Percentiles rank a stretch among this genome's conserved stretches.
These are phyloP conservation scores for Apomyelois bistriatella DNA, from an alignment of 2,888 invertebrate species.

Conservation along the genomic window DNA sequence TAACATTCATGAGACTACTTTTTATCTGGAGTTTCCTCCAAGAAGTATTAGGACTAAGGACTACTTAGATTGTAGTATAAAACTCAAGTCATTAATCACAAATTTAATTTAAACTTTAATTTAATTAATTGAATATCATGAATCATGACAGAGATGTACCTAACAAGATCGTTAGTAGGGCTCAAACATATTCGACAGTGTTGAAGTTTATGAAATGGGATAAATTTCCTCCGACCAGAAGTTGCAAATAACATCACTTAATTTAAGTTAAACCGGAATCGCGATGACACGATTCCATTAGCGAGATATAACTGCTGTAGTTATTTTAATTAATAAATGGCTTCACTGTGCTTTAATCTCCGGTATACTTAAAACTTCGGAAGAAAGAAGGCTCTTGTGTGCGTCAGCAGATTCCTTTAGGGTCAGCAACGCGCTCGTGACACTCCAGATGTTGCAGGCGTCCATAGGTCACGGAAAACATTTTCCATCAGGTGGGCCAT, in stretches of 20 bases:
- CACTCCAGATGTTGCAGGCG: too few relatives aligned
- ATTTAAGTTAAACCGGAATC: slow-evolving; percentile 72
- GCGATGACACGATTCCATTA: slow-evolving; percentile 64
- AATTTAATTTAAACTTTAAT: not conserved
- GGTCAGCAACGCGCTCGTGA: too few relatives aligned
- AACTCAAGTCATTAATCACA: not conserved
- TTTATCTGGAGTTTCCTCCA: too few relatives aligned
- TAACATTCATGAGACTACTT: too few relatives aligned
- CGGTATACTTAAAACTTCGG: too few relatives aligned
- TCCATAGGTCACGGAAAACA: too few relatives aligned
- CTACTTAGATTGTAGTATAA: too few relatives aligned
- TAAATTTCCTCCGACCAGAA: slow-evolving; percentile 53
- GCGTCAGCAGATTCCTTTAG: too few relatives aligned
- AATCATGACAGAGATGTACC: not conserved
- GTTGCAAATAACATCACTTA: slow-evolving; percentile 70
- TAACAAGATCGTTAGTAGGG: not conserved
- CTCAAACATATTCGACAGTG: slow-evolving; percentile 11
- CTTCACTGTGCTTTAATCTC: too few relatives aligned
- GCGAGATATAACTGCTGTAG: slow-evolving; percentile 18
- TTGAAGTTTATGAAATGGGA: slow-evolving; percentile 44
- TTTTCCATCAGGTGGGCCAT: too few relatives aligned
- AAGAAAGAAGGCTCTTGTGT: too few relatives aligned
- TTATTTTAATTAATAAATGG: not conserved
- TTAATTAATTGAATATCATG: not conserved
- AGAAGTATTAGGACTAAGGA: too few relatives aligned